Conservation (phyloP, 1,140 invertebrate genomes). For the Grapholita molesta region DNA sequence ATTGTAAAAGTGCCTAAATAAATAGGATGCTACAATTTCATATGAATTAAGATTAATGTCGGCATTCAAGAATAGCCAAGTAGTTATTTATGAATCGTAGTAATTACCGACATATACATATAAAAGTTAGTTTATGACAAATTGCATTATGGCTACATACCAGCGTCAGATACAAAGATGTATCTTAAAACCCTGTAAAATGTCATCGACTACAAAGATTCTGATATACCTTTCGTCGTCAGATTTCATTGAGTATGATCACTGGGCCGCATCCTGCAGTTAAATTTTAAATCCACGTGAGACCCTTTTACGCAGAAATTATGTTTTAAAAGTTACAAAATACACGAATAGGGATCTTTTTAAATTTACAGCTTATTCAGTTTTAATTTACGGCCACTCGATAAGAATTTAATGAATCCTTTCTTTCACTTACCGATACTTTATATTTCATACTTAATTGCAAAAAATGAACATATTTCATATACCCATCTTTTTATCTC, state of each 20-base stretch:
- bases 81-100: too few relatives aligned
- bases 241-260: neutral
- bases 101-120: too few relatives aligned
- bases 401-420: slow-evolving; percentile 1
- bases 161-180: too few relatives aligned
- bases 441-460: neutral
- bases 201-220: too few relatives aligned
- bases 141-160: too few relatives aligned
- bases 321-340: neutral
- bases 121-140: too few relatives aligned
- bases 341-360: neutral
- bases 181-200: too few relatives aligned
- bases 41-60: too few relatives aligned
- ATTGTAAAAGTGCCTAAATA: too few relatives aligned
- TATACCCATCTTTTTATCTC: neutral
- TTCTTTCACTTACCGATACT: neutral
- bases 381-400: slow-evolving; percentile 1
- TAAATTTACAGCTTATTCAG: slow-evolving; percentile 10
- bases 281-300: neutral
- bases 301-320: neutral
- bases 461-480: neutral
- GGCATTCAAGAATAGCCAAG: too few relatives aligned
- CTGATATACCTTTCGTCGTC: neutral
- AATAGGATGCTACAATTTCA: too few relatives aligned
- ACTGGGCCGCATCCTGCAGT: neutral